Conservation (phyloP, 2,888 invertebrate species). For the Cheilosia pagana region DNA sequence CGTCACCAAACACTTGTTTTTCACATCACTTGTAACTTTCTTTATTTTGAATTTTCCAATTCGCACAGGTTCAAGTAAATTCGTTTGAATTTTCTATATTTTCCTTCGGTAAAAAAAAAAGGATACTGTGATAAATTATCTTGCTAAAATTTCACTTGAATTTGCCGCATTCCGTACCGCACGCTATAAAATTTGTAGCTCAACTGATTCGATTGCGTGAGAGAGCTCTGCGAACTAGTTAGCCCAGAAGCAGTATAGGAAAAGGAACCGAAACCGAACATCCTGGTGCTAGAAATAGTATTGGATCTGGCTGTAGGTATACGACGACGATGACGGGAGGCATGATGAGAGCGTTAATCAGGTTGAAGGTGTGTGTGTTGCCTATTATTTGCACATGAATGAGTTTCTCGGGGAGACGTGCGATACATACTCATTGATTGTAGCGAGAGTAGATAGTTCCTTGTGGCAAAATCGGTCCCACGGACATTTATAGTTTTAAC, state of each 20-base stretch:
- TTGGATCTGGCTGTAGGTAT: slow-evolving; percentile 18
- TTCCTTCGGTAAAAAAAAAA: slow-evolving; percentile 30
- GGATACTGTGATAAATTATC: slow-evolving; percentile 38
- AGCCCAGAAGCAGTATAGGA: slow-evolving; percentile 73
- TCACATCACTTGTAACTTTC: slow-evolving; percentile 28
- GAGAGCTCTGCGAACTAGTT: slow-evolving; percentile 63
- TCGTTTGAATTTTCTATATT: slow-evolving; percentile 3
- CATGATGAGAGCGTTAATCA: slow-evolving; percentile 52
- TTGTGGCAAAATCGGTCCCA: slow-evolving; percentile 6
- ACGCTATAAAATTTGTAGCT: slow-evolving; percentile 82
- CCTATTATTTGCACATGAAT: slow-evolving; percentile 68
- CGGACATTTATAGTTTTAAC: not conserved
- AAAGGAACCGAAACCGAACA: slow-evolving; percentile 76
- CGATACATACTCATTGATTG: slow-evolving; percentile 12
- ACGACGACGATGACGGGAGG: slow-evolving; percentile 44
- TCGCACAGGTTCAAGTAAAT: slow-evolving; percentile 20
- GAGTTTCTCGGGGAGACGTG: slow-evolving; percentile 40
- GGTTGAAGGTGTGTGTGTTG: slow-evolving; percentile 60
- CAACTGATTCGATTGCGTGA: slow-evolving; percentile 80
- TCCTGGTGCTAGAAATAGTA: slow-evolving; percentile 67
- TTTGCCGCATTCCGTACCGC: slow-evolving; percentile 77
- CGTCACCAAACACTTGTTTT: slow-evolving; percentile 54
- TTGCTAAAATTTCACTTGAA: slow-evolving; percentile 62
- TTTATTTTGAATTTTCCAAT: not conserved
- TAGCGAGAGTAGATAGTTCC: not conserved